phyloP scores from a whole-genome alignment of 2,888 invertebrate species.

The Anarsia innoxiella region DNA sequence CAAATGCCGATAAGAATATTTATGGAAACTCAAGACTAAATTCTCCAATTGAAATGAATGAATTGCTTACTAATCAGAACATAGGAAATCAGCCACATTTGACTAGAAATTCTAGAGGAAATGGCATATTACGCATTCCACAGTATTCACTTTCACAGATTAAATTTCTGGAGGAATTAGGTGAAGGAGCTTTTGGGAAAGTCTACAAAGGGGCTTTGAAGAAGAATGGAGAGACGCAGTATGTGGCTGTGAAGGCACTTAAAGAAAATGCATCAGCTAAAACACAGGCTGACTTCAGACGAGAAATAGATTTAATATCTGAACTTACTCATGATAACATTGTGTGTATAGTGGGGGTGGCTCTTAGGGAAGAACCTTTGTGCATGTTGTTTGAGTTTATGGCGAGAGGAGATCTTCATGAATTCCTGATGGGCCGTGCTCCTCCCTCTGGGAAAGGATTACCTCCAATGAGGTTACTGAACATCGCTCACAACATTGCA shows the following conservation, averaged over 20 bases:
- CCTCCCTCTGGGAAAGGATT: constrained; percentile 87
- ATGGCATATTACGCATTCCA: constrained; percentile 79
- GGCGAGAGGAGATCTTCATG: constrained; percentile 97
- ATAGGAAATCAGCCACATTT: constrained; percentile 61
- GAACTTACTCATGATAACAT: constrained; percentile 97
- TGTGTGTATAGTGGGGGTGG: constrained; percentile 94
- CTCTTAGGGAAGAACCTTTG: constrained; percentile 90
- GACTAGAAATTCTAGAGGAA: constrained; percentile 65
- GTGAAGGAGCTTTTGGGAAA: constrained; percentile 98
- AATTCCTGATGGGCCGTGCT: constrained; percentile 93
- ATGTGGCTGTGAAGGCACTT: constrained; percentile 94
- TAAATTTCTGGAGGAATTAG: constrained; percentile 91
- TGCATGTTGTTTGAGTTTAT: constrained; percentile 99
- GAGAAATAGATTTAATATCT: constrained; percentile 96
- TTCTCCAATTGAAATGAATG: constrained; percentile 89
- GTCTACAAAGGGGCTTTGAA: constrained; percentile 95
- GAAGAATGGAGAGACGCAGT: constrained; percentile 80
- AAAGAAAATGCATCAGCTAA: constrained; percentile 95
- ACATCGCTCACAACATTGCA: constrained; percentile 91
- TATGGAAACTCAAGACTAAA: constrained; percentile 86
- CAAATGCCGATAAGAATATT: constrained; percentile 85
- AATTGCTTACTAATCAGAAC: constrained; percentile 78
- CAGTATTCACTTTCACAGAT: constrained; percentile 92
- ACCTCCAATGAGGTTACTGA: constrained; percentile 90
- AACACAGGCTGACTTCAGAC: constrained; percentile 92